A percentile compares a stretch with the other conserved stretches of the same genome.
These are phyloP conservation scores for Dryoscopus gambensis DNA, from an alignment of 2,113 vertebrate genomes.

Conservation along the genomic window DNA sequence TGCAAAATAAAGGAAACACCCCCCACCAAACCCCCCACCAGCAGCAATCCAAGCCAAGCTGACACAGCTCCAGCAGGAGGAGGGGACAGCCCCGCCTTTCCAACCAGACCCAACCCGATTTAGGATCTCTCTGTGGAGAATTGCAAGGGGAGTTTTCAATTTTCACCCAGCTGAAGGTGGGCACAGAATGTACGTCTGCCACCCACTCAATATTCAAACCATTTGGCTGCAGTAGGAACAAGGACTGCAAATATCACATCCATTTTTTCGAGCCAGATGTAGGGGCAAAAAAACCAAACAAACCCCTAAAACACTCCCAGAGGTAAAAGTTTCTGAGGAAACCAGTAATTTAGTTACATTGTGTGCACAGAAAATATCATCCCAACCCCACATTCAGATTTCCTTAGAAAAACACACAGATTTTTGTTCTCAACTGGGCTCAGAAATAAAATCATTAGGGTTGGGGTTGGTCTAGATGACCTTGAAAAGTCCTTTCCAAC, in stretches of 20 bases:
- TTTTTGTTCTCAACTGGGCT: neutral
- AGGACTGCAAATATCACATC: neutral
- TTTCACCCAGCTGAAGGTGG: neutral
- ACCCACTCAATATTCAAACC: neutral
- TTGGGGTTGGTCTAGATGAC: neutral
- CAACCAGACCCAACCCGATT: neutral
- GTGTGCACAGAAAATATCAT: neutral
- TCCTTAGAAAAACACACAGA: neutral
- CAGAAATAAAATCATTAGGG: neutral
- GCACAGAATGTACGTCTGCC: neutral
- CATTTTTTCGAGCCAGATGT: accelerated
- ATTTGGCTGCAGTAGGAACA: neutral
- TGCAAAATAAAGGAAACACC: neutral
- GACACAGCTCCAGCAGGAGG: neutral
- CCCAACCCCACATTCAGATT: neutral
- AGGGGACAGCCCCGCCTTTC: neutral
- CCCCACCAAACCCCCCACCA: neutral
- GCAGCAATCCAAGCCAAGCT: neutral
- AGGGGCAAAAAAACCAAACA: neutral
- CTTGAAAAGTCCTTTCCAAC: neutral
- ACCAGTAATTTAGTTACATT: neutral
- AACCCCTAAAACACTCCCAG: neutral
- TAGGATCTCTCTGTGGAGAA: neutral
- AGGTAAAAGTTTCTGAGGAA: neutral
- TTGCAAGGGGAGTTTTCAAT: accelerated